Percentiles rank a stretch among this genome's conserved stretches.
Evolutionary conservation across 2,888 invertebrate species (phyloP).

Genomic region (Ichneumoninae sp.): DNA sequence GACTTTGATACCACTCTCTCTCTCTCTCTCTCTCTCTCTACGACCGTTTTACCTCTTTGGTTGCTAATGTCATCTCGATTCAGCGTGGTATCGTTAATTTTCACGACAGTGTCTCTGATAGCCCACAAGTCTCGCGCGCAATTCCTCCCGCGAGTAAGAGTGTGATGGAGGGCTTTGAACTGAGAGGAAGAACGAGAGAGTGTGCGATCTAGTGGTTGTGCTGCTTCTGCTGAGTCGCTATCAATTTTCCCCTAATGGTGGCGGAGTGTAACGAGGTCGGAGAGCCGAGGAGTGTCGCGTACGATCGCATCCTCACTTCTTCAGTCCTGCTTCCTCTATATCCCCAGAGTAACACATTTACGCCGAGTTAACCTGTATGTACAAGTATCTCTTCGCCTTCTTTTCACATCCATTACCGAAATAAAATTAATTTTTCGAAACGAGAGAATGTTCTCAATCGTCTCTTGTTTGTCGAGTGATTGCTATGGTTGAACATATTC

Average conservation of each 20-base stretch:
- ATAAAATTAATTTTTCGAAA: not conserved
- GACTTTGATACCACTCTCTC: constrained; percentile 65
- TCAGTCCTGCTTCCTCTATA: constrained; percentile 27
- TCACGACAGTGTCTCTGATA: constrained; percentile 69
- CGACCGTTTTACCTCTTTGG: constrained; percentile 52
- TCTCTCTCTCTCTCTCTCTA: not conserved
- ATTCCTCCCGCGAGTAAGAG: constrained; percentile 53
- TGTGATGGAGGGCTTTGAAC: constrained; percentile 18
- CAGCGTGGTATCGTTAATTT: constrained; percentile 76
- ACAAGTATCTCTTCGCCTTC: not conserved
- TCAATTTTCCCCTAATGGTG: constrained; percentile 81
- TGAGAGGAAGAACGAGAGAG: constrained; percentile 58
- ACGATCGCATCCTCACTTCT: constrained; percentile 70
- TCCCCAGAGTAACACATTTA: constrained; percentile 54
- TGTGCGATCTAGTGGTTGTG: constrained; percentile 45
- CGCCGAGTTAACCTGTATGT: constrained; percentile 38
- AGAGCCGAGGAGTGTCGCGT: constrained; percentile 69
- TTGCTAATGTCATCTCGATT: constrained; percentile 69
- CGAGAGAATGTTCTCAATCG: not conserved
- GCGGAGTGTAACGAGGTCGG: constrained; percentile 79
- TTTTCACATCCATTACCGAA: not conserved
- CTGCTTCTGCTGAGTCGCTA: constrained; percentile 72
- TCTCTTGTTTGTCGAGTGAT: constrained; percentile 14
- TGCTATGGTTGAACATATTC: constrained; percentile 9
- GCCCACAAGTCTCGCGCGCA: constrained; percentile 53